Evolutionary conservation across 2,888 invertebrate species (phyloP), one percentile per base, ranked within the genome.

Genomic region (Anodontia alba): DNA sequence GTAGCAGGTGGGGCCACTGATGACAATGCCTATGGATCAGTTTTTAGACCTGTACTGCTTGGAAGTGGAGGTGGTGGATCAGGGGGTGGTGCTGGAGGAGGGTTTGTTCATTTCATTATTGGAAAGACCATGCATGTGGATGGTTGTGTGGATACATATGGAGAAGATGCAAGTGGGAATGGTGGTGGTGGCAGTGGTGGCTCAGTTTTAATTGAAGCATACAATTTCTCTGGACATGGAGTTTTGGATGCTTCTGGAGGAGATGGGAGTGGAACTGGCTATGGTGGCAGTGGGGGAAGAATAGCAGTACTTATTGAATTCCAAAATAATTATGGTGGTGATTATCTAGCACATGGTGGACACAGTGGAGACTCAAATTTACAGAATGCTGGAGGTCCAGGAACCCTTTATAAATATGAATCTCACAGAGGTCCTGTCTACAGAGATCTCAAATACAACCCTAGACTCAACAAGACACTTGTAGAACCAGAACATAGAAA

Each of bases 401-500:
- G 91, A 31, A 91, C 91, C 1, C 81, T 90, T 1, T 91, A 91
- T 75, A 91, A 91, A 74, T 91, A 87, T 80, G 91, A 91, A 68
- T 90, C 90, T 1, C 78, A 78, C 36, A 74, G 89, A 71, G 91
- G 91, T 7, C 91, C 91, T 10, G 78, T 84, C 46, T 91, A 91
- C 83, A 79, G 91, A 57, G 91, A 91, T 68, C 84, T 91, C 17
- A 91, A 91, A 54, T 91, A 91, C 78, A 87, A 91, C 49, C 91
- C 90, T 1, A 79, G 87, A 66, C 78, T 91, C 0, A 90, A 91
- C 69, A 69, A 49, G 23, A 90, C 90, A 15, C 62, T 73, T 5
- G 78, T 91, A 10, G 78, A 88, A 68, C 90, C 91, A 23, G 91
- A 91, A 76, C 91, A 91, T 73, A 73, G 78, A 31, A 90, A 89